Evolutionary conservation across 2,113 vertebrate genomes (phyloP).

Genomic region (Tricholaema leucomelas): DNA sequence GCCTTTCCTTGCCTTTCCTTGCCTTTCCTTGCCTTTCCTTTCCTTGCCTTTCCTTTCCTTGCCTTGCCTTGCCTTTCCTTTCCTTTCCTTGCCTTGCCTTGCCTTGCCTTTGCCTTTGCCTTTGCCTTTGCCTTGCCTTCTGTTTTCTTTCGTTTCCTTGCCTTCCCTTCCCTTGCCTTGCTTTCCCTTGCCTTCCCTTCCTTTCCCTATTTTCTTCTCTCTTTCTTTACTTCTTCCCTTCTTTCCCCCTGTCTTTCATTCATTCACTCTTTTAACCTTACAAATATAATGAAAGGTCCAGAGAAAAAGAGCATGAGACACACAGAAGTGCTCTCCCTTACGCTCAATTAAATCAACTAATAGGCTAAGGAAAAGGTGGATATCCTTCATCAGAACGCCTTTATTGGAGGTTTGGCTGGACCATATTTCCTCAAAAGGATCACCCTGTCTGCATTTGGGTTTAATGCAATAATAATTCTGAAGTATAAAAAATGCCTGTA

Average conservation of each 20-base stretch:
- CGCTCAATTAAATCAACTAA: conserved; percentile 26
- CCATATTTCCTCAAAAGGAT: background rate
- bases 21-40: too few relatives aligned
- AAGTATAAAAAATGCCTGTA: conserved; percentile 5
- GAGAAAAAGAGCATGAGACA: background rate
- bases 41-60: too few relatives aligned
- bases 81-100: too few relatives aligned
- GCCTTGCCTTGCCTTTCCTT: too few relatives aligned
- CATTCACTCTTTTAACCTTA: background rate
- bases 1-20: too few relatives aligned
- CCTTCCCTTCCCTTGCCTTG: background rate
- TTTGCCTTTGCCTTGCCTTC: too few relatives aligned
- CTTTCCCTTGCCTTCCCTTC: too few relatives aligned
- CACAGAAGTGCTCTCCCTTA: background rate
- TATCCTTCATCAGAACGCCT: background rate
- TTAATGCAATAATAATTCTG: conserved; percentile 24
- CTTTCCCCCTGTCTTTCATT: background rate
- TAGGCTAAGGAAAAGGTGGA: background rate
- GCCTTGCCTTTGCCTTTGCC: too few relatives aligned
- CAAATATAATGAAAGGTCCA: background rate
- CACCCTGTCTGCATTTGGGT: conserved; percentile 5
- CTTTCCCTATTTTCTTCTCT: too few relatives aligned
- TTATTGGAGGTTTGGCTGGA: conserved; percentile 1
- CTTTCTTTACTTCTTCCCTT: background rate
- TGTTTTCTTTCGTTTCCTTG: too few relatives aligned